Evolutionary conservation across 2,113 vertebrate species (phyloP), one percentile per base, ranked within the genome.

Genomic region (Corythoichthys haematopterus): DNA sequence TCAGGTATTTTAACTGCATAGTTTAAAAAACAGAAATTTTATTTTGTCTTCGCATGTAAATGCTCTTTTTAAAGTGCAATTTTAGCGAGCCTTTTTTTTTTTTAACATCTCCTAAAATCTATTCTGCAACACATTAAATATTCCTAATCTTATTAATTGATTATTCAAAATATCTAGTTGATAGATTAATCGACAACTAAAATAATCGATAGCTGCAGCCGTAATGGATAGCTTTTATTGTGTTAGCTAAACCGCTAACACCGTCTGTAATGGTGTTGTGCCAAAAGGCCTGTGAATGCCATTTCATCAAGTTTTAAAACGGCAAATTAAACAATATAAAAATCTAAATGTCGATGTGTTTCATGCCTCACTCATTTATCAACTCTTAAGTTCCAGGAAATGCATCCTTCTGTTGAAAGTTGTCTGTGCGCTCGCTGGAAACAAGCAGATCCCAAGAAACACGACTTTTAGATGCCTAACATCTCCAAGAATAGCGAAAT

Each of bases 211-310:
- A 28, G 20, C 20, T 28, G 20, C 20, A 28, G 20, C 20, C 20
- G 20, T 28, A 28, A 28, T 28, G 20, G 20, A 28, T 28, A 28
- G 40, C 16, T 37, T 60, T 60, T 38, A 43, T 43, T 5, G 9
- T 12, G 43, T 60, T 43, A 61, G 20, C 38, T 43, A 43, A 43
- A 38, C 38, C 8, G 38, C 40, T 28, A 61, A 45, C 14, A 11
- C 37, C 40, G 58, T 60, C 16, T n/a, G 71, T 63, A 66, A 83
- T 50, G 66, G 63, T 62, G 68, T 80, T 79, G 80, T 83, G 75
- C 85, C 76, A 84, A 62, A 65, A 72, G 28, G 56, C 66, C 65
- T 60, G 68, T 35, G 77, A 55, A 78, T 66, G 20, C 10, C 4
- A 20, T 55, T 33, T 55, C 12, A 55, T 55, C 52, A n/a, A n/a